phyloP scores from a whole-genome alignment of 37 sponge, comb jelly and placozoan species.

The Amphimedon queenslandica region DNA sequence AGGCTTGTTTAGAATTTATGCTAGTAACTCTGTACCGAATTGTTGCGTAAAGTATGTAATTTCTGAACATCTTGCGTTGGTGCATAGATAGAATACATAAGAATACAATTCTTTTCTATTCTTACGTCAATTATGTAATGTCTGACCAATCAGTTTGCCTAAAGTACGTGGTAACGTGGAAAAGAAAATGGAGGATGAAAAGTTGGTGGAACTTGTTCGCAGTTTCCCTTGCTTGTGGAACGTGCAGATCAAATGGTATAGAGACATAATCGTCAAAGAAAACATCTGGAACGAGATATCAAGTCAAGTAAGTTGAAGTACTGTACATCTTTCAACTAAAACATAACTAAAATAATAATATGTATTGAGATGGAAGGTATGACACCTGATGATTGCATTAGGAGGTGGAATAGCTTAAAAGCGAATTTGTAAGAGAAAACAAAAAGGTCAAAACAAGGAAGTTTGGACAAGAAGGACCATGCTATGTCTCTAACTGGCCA shows the following conservation, averaged over 20 bases:
- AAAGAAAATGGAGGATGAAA: constrained; percentile 10
- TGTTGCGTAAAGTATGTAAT: no score
- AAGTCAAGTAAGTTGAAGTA: background rate
- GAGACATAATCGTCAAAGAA: constrained; percentile 23
- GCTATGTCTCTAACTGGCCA: constrained; percentile 11
- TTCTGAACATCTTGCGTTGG: no score
- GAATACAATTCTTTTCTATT: constrained; percentile 9
- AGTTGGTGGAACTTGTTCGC: constrained; percentile 11
- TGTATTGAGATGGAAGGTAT: background rate
- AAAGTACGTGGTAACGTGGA: background rate
- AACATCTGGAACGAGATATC: constrained; percentile 19
- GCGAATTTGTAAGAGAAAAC: constrained; percentile 1
- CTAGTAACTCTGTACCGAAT: no score
- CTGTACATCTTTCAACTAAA: background rate
- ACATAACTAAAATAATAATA: background rate
- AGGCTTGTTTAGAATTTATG: no score
- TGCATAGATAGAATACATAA: no score
- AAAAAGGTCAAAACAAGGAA: constrained; percentile 4
- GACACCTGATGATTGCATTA: background rate
- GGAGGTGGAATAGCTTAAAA: background rate
- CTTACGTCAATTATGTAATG: background rate
- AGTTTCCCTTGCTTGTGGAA: constrained; percentile 25
- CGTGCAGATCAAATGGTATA: background rate
- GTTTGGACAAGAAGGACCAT: constrained; percentile 5
- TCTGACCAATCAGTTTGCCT: background rate